phyloP scores from a whole-genome alignment of 2,888 invertebrate species.

The Phyto melanocephala region DNA sequence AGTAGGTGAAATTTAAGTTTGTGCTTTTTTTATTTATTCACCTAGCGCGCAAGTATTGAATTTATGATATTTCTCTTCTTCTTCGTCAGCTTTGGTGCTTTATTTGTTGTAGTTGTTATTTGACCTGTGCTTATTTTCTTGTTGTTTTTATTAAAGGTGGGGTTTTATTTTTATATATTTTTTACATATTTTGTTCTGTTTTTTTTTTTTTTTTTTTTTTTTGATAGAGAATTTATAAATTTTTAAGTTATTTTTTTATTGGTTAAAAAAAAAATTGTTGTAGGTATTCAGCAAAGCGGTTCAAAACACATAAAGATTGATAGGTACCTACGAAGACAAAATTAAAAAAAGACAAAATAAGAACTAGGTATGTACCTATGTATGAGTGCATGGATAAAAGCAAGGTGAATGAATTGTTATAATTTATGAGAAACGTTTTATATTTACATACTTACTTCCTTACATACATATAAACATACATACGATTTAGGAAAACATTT shows the following conservation, averaged over 20 bases:
- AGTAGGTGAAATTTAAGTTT: conserved; percentile 38
- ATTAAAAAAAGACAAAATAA: background rate
- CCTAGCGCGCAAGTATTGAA: conserved; percentile 59
- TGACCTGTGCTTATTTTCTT: conserved; percentile 55
- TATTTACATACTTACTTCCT: background rate
- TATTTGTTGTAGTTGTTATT: conserved; percentile 56
- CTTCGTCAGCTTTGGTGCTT: conserved; percentile 23
- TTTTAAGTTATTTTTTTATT: conserved; percentile 61
- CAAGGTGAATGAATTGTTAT: conserved; percentile 44
- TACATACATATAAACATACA: background rate
- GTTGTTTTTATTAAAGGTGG: conserved; percentile 58
- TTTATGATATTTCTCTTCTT: conserved; percentile 66
- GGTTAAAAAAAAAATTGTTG: conserved; percentile 42
- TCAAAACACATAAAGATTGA: background rate
- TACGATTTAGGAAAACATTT: background rate
- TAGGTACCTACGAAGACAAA: conserved; percentile 4
- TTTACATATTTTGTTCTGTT: conserved; percentile 27
- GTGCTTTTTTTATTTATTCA: conserved; percentile 36
- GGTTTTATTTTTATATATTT: conserved; percentile 55
- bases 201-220: conserved; percentile 35
- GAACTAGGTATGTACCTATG: background rate
- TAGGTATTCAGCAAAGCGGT: conserved; percentile 4
- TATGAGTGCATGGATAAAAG: no score
- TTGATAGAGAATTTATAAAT: conserved; percentile 59
- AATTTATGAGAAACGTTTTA: conserved; percentile 44